A percentile compares a stretch with the other conserved stretches of the same genome.
Conservation (phyloP, 2,797 vertebrate species). For the Poeciliopsis infans region DNA sequence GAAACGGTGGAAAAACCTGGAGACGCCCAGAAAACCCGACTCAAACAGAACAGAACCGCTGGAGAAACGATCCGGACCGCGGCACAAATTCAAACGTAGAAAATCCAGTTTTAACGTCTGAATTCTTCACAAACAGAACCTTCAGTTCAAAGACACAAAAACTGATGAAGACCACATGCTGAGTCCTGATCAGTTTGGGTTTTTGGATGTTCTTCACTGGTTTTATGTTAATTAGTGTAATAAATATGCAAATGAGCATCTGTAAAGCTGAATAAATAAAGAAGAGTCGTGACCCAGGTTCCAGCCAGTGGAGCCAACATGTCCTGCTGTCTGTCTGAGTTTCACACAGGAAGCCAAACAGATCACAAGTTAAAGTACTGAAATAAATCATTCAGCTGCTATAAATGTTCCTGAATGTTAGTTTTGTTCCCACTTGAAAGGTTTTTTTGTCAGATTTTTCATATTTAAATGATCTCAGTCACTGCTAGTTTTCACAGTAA, state of each 20-base stretch:
- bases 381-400: neutral
- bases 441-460: neutral
- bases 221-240: neutral
- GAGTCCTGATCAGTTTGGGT: neutral
- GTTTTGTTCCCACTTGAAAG: neutral
- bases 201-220: neutral
- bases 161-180: neutral
- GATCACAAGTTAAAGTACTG: neutral
- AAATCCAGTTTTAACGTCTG: neutral
- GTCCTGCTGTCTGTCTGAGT: neutral
- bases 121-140: neutral
- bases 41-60: neutral
- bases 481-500: neutral
- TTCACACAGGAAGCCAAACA: neutral
- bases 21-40: neutral
- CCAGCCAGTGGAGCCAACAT: neutral
- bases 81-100: neutral
- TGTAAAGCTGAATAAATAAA: neutral
- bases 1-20: conserved; percentile 55
- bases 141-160: neutral
- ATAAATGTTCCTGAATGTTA: neutral
- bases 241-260: neutral
- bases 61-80: neutral
- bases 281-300: neutral
- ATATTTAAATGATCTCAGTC: neutral